Percentiles rank a stretch among this genome's conserved stretches.
Evolutionary conservation across 2,113 vertebrate genomes (phyloP).

Genomic region (Neopipo cinnamomea): DNA sequence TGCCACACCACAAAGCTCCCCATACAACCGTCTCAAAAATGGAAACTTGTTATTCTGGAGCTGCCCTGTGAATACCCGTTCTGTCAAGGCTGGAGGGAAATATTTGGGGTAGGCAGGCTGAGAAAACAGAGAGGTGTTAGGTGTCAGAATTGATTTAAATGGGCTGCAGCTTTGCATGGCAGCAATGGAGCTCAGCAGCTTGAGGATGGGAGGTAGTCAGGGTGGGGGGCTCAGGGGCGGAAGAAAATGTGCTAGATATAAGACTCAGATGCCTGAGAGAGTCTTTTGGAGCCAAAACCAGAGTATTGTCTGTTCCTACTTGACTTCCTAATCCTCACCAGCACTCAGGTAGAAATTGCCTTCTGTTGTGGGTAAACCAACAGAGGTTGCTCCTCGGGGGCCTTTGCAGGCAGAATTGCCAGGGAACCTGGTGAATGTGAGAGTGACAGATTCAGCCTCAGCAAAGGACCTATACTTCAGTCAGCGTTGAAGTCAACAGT

Average conservation of each 20-base stretch:
- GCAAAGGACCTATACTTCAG: not conserved
- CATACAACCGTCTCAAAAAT: conserved; percentile 61
- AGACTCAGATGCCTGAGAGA: not conserved
- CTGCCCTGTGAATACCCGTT: conserved; percentile 61
- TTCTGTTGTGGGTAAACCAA: not conserved
- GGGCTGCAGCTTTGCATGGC: not conserved
- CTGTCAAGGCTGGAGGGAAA: conserved; percentile 72
- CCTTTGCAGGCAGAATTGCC: not conserved
- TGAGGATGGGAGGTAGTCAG: not conserved
- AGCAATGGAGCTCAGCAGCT: conserved; percentile 19
- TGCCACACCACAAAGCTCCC: conserved; percentile 75
- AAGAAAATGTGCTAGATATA: not conserved
- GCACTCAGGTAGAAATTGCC: not conserved
- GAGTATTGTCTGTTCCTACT: not conserved
- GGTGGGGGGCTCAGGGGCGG: not conserved
- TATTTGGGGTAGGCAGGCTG: conserved; percentile 64
- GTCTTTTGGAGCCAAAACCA: not conserved
- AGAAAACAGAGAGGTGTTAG: conserved; percentile 72
- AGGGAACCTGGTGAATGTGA: not conserved
- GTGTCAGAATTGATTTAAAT: conserved; percentile 76
- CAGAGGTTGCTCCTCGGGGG: not conserved
- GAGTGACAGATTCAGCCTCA: not conserved
- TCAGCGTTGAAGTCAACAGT: not conserved
- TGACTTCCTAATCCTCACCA: not conserved
- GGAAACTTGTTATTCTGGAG: conserved; percentile 73